Evolutionary conservation across 2,888 invertebrate genomes (phyloP), one percentile per base, ranked within the genome.

Genomic region (Cancer borealis): DNA sequence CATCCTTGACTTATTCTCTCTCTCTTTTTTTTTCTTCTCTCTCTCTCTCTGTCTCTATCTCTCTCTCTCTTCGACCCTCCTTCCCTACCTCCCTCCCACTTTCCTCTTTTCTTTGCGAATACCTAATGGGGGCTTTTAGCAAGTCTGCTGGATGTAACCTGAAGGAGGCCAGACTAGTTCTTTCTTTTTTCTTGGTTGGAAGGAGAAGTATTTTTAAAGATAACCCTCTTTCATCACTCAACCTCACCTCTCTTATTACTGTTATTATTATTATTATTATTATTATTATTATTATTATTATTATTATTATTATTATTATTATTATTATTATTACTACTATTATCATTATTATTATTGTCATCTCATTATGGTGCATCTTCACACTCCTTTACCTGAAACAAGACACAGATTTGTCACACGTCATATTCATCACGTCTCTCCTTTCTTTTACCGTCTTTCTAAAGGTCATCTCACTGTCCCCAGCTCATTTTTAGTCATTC

Each of bases 101-200:
- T 26, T 79, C 30, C 30, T 79, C 79, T 79, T 30, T 79, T 79
- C 79, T 79, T 30, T 30, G 79, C 30, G 79, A 79, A 79, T 79
- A 79, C 79, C 79, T 30, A 79, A 30, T 79, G 79, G 79, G 30
- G 79, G 79, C 79, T 79, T 79, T 79, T 79, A 79, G 79, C 79
- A 79, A 79, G 30, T 79, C 79, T 21, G 30, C 79, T 30, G 79
- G 30, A 79, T 30, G 79, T 79, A 79, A 79, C 79, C 30, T 79
- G 79, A 30, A 79, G 79, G 30, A 79, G 30, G 30, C 12, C 1
- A 30, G 30, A 30, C 30, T 79, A 30, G 79, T 79, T 30, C 8
- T 10, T 21, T 8, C 0, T 14, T 79, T 79, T 79, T 79, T 30
- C 26, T 79, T 26, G 26, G 30, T 8, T 30, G 79, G 79, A 79